Conservation (phyloP, 1,140 invertebrate genomes). For the Teleogryllus occipitalis region DNA sequence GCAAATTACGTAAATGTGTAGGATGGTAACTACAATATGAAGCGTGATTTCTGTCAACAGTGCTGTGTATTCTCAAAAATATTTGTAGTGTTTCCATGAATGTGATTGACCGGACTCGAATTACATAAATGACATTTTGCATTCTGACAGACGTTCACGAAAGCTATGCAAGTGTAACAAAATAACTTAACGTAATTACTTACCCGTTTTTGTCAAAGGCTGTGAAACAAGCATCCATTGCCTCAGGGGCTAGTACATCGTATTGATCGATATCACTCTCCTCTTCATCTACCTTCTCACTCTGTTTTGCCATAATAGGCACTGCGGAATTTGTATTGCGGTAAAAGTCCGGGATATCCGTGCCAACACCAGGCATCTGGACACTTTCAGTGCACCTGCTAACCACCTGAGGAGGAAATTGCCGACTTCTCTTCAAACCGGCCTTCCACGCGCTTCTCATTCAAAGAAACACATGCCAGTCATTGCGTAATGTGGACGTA, state of each 20-base stretch:
- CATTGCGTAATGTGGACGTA: not conserved
- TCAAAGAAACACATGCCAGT: not conserved
- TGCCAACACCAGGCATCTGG: not conserved
- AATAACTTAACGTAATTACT: not conserved
- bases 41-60: too few species aligned
- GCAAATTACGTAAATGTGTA: too few species aligned
- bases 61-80: too few species aligned
- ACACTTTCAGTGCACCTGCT: not conserved
- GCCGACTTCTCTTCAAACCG: not conserved
- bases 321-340: not conserved
- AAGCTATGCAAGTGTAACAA: too few species aligned
- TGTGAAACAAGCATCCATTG: not conserved
- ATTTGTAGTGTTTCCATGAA: too few species aligned
- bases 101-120: too few species aligned
- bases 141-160: too few species aligned
- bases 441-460: not conserved
- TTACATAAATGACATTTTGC: too few species aligned
- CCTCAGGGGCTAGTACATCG: not conserved
- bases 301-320: not conserved
- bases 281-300: not conserved
- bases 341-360: not conserved
- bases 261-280: not conserved
- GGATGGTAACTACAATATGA: too few species aligned
- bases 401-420: not conserved
- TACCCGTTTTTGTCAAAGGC: not conserved